These are phyloP conservation scores for Oikopleura vanhoeffeni DNA, from an alignment of 23 tunicate species.

Conservation along the genomic window DNA sequence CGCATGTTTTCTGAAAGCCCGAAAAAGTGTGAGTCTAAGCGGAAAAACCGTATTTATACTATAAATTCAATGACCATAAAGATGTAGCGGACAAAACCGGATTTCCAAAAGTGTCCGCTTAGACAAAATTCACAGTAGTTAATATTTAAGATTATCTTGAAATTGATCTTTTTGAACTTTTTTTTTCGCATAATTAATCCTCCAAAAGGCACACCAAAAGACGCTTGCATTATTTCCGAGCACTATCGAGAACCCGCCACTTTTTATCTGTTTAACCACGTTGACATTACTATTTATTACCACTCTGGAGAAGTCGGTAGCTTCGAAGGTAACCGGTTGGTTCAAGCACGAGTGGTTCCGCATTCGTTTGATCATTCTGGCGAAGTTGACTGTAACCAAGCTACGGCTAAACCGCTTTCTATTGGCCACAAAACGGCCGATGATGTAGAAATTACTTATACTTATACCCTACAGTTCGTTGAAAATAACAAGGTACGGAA, in stretches of 20 bases:
- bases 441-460: background rate
- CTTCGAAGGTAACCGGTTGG: background rate
- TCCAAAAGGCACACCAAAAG: background rate
- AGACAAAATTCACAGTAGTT: background rate
- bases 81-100: too few species aligned
- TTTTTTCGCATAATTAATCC: too few species aligned
- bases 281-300: slow-evolving; percentile 45
- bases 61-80: too few species aligned
- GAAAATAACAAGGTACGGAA: background rate
- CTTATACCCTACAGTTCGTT: background rate
- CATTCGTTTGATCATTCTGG: slow-evolving; percentile 7
- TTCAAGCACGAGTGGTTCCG: slow-evolving; percentile 12
- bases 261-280: slow-evolving; percentile 71
- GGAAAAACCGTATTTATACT: background rate
- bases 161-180: too few species aligned
- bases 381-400: background rate
- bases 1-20: too few species aligned
- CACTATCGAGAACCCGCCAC: slow-evolving; percentile 8
- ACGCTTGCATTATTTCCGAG: slow-evolving; percentile 12
- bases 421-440: background rate
- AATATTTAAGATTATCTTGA: background rate
- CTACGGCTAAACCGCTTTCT: background rate
- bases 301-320: slow-evolving; percentile 20
- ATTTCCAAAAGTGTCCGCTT: too few species aligned
- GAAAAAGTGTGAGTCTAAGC: too few species aligned